Evolutionary conservation across 2,113 vertebrate species (phyloP), one percentile per base, ranked within the genome.

Genomic region (Progne subis): DNA sequence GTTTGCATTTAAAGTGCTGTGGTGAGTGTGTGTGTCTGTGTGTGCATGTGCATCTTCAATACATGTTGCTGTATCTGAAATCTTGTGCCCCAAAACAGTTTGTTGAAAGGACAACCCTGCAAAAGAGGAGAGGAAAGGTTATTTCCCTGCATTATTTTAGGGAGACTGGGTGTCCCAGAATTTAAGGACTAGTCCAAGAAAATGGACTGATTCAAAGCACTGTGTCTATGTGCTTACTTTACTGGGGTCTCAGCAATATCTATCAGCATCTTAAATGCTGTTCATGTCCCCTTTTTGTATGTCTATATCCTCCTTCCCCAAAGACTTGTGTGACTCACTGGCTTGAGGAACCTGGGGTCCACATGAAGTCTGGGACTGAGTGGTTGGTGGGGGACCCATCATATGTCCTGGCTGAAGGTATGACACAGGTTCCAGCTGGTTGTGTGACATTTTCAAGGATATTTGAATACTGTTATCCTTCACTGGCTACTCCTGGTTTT

Each of bases 331-430:
- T 29, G 34, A 53, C 15, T n/a, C 53, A 17, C 4, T 14, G 28
- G 46, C 37, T 85, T 23, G 53, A 84, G 46, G 32, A 70, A 15
- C 34, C 25, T 55, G 3, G 1, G 4, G 4, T 41, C 20, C 2
- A 2, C 8, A 2, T 10, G 18, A 65, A 19, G 18, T 57, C n/a
- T 76, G 50, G 20, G 41, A 44, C 37, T 1, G 0, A n/a, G 32
- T 15, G 13, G 3, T 49, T 68, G 29, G 5, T 49, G 59, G 23
- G 25, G 19, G 46, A 69, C 18, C 25, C 1, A 0, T 34, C 28
- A 25, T 15, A 70, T 47, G 24, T 37, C 74, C 34, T 67, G 47
- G 56, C 23, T 19, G 24, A 37, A 80, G 34, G 25, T 24, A 24
- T 24, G 44, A 15, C 39, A 11, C 1, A 0, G 41, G 15, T 63